phyloP scores from a whole-genome alignment of 2,888 invertebrate species.

The Apamea crenata region DNA sequence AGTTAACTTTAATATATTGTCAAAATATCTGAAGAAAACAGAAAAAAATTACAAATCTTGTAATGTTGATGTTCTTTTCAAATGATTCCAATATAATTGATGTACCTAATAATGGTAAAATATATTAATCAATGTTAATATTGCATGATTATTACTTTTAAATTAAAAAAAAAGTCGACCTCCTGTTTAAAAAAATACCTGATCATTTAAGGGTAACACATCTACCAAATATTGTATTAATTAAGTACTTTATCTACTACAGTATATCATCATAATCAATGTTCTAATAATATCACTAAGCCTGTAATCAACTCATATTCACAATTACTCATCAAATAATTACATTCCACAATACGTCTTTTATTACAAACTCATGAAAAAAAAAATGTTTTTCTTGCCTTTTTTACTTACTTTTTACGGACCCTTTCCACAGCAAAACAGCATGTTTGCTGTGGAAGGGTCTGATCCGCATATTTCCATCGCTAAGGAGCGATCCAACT shows the following conservation, averaged over 20 bases:
- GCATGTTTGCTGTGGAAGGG: not conserved
- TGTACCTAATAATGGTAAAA: not conserved
- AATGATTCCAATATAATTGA: not conserved
- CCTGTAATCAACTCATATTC: not conserved
- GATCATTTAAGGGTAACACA: not conserved
- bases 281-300: not conserved
- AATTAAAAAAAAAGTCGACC: not conserved
- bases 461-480: not conserved
- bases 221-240: not conserved
- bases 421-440: too few species aligned
- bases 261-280: not conserved
- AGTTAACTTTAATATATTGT: not conserved
- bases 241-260: not conserved
- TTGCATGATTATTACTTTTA: not conserved
- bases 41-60: not conserved
- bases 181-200: not conserved
- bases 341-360: conserved; percentile 6
- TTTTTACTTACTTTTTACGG: too few species aligned
- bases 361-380: conserved; percentile 2
- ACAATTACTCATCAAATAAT: conserved; percentile 18
- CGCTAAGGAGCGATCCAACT: not conserved
- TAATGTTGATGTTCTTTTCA: not conserved
- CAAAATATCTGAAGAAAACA: not conserved
- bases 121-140: not conserved
- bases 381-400: not conserved